A percentile compares a stretch with the other conserved stretches of the same genome.
phyloP scores from a whole-genome alignment of 1,140 invertebrate genomes.

The Pinna nobilis region DNA sequence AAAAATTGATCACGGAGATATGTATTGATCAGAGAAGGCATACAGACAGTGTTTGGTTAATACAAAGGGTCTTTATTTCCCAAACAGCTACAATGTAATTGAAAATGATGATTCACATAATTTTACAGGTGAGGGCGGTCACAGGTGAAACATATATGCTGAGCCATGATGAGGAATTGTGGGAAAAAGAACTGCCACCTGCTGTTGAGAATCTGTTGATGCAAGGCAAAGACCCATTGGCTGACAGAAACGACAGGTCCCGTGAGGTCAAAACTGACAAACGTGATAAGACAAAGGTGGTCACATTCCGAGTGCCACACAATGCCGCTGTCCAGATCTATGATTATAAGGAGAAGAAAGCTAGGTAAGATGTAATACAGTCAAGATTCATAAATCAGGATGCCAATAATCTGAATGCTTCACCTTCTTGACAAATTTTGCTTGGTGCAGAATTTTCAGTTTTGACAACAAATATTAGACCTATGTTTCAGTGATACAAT shows the following conservation, averaged over 20 bases:
- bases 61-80: no score
- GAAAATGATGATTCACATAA: no score
- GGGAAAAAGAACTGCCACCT: slow-evolving; percentile 75
- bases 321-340: slow-evolving; percentile 79
- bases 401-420: no score
- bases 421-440: no score
- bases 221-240: slow-evolving; percentile 72
- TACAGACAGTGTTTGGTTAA: no score
- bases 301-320: slow-evolving; percentile 77
- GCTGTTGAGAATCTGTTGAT: slow-evolving; percentile 73
- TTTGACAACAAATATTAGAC: no score
- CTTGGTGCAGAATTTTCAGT: no score
- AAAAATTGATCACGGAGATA: neutral
- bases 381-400: no score
- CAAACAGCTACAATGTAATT: slow-evolving; percentile 7
- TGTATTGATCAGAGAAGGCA: neutral
- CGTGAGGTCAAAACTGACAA: slow-evolving; percentile 25
- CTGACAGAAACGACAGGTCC: slow-evolving; percentile 69
- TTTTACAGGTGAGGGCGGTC: slow-evolving; percentile 74
- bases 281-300: slow-evolving; percentile 73
- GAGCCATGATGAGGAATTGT: slow-evolving; percentile 78
- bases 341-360: slow-evolving; percentile 78
- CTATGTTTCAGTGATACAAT: no score
- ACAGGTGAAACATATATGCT: slow-evolving; percentile 78
- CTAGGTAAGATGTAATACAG: slow-evolving; percentile 67